Evolutionary conservation across 2,113 vertebrate genomes (phyloP).

Genomic region (Lagopus leucura): DNA sequence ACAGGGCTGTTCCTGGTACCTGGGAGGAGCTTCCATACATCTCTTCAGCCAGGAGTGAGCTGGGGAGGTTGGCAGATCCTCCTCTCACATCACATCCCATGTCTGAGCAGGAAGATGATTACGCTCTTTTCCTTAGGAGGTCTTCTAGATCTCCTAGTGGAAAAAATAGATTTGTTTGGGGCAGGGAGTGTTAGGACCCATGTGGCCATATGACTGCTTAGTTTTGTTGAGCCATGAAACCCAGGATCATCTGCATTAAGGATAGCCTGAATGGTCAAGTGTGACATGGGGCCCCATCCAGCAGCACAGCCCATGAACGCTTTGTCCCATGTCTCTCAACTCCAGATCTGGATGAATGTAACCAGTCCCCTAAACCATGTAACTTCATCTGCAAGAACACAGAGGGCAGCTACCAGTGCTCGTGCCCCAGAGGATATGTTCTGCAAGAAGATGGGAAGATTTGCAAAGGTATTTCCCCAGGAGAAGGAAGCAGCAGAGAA

Average conservation of each 20-base stretch:
- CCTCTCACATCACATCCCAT: neutral
- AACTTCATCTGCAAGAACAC: constrained; percentile 97
- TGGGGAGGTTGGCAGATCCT: neutral
- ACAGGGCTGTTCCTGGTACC: neutral
- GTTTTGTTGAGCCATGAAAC: neutral
- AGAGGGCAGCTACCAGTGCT: constrained; percentile 93
- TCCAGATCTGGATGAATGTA: constrained; percentile 92
- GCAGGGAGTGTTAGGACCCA: neutral
- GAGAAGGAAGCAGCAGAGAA: neutral
- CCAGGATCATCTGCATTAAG: neutral
- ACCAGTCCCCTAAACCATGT: constrained; percentile 89
- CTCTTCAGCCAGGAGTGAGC: neutral
- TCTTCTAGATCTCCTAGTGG: neutral
- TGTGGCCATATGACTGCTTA: neutral
- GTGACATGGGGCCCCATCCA: neutral
- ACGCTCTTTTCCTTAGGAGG: neutral
- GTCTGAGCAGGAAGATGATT: neutral
- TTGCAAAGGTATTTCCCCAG: constrained; percentile 86
- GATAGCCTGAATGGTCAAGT: neutral
- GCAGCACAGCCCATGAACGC: neutral
- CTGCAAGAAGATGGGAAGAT: constrained; percentile 91
- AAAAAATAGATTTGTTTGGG: neutral
- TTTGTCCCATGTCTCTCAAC: neutral
- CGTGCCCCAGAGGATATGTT: constrained; percentile 91
- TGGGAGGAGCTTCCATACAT: neutral